Conservation (phyloP, 2,113 vertebrate species). For the Potamarius usumacintae region DNA sequence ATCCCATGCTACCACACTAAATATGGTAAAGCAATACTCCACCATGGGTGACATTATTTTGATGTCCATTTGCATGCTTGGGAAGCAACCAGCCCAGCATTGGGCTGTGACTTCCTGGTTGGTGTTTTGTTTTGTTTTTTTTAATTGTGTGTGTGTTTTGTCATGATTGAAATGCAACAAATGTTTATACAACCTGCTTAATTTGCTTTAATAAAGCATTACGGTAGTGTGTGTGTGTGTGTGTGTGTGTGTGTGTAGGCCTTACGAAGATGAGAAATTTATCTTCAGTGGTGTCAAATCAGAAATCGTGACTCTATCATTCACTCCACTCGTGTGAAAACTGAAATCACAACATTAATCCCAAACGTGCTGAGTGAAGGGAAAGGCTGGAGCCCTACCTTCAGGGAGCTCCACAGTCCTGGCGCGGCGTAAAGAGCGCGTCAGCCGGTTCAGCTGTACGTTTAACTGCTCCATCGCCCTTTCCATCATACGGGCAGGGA, state of each 20-base stretch:
- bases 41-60: not conserved
- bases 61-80: not conserved
- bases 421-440: slow-evolving; percentile 90
- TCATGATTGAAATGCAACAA: not conserved
- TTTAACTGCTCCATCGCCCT: slow-evolving; percentile 96
- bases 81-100: not conserved
- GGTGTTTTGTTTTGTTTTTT: not conserved
- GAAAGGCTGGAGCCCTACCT: slow-evolving; percentile 67
- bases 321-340: not conserved
- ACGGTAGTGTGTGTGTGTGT: not conserved
- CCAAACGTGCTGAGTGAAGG: not conserved
- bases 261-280: not conserved
- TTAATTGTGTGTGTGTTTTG: not conserved
- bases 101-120: not conserved
- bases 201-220: not conserved
- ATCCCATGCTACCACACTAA: not conserved
- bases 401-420: slow-evolving; percentile 96
- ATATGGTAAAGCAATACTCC: not conserved
- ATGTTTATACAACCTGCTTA: not conserved
- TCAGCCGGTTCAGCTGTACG: slow-evolving; percentile 86
- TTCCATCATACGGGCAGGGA: slow-evolving; percentile 84
- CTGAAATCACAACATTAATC: too few species aligned
- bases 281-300: not conserved
- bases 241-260: not conserved
- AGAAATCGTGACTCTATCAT: not conserved